Evolutionary conservation across 2,113 vertebrate species (phyloP), one percentile per base, ranked within the genome.

Genomic region (Phoenicopterus ruber): DNA sequence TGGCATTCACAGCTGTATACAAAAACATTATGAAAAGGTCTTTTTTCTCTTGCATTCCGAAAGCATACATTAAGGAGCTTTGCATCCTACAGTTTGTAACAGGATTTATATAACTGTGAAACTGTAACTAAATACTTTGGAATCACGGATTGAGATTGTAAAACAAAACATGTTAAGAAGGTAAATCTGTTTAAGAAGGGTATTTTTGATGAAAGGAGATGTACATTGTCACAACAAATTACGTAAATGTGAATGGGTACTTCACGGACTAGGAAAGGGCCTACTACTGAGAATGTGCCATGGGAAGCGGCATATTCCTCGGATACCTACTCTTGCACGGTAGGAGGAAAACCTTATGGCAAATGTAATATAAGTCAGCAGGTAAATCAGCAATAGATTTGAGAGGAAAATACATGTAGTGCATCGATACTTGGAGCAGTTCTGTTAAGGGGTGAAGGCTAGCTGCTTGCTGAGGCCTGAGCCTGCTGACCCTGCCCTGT

Each of bases 21-120:
- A 88, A 80, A 95, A 87, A 62, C 9, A 25, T 91, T 94, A 54
- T 78, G 85, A 73, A 86, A 94, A 85, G 71, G 36, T 71, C 69
- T 77, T 91, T 84, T 92, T 91, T 72, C 69, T 91, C 67, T 12
- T 89, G 70, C 22, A 26, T 93, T 90, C 70, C 63, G 93, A 95
- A 95, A 73, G 42, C 50, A 6, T 44, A 13, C 46, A 16, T 93
- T 89, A 91, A 94, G 44, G 66, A 90, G 69, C 69, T 94, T 91
- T 95, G n/a, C 69, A 82, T 94, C 52, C 79, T 92, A 17, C 49
- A 25, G 28, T 91, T 82, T 84, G 29, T 57, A 82, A 69, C 57
- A 78, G 86, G 78, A 84, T 94, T 95, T 84, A 17, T 40, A 5
- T 59, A 72, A 72, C 62, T 62, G n/a, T 74, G 57, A 72, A 84